phyloP scores from a whole-genome alignment of 2,797 vertebrate species.

The Xerus rutilus region DNA sequence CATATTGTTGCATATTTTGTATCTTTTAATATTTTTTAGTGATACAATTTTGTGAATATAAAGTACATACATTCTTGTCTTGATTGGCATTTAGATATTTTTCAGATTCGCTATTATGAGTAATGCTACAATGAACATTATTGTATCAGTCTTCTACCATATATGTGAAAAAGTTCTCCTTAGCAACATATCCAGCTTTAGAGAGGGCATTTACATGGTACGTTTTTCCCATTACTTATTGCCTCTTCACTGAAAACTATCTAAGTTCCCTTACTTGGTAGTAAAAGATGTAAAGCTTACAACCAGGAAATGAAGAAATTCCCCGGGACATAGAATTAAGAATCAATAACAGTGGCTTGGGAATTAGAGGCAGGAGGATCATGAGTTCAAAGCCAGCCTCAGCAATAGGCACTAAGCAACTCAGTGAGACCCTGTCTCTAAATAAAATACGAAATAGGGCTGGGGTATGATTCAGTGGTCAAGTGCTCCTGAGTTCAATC shows the following conservation, averaged over 20 bases:
- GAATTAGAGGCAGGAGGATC: too few relatives aligned
- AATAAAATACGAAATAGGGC: too few relatives aligned
- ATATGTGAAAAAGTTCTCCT: not conserved
- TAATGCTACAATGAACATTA: not conserved
- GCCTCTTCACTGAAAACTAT: not conserved
- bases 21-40: constrained; percentile 3
- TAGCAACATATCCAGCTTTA: not conserved
- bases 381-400: too few relatives aligned
- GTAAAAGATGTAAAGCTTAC: not conserved
- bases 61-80: not conserved
- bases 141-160: not conserved
- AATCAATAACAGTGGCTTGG: not conserved
- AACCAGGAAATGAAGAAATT: not conserved
- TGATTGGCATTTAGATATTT: not conserved
- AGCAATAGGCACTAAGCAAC: too few relatives aligned
- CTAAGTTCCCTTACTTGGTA: not conserved
- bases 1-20: not conserved
- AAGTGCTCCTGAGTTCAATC: too few relatives aligned
- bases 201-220: not conserved
- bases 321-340: not conserved
- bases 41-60: not conserved
- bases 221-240: not conserved
- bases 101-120: not conserved
- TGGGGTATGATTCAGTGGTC: too few relatives aligned
- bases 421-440: too few relatives aligned